Percentiles rank a stretch among this genome's conserved stretches.
Conservation (phyloP, 2,113 vertebrate genomes). For the Lepus americanus region DNA sequence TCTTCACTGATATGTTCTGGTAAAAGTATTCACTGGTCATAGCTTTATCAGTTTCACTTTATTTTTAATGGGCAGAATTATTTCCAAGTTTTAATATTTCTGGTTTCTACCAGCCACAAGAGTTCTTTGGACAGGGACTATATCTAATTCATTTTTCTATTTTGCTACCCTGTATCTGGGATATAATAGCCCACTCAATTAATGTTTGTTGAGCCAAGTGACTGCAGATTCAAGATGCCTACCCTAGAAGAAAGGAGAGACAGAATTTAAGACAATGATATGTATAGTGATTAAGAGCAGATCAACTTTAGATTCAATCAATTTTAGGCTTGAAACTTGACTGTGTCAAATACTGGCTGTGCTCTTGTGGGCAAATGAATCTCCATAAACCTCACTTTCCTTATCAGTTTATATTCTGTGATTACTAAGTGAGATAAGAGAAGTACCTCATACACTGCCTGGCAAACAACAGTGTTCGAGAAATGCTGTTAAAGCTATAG, state of each 20-base stretch:
- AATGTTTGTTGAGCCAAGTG: background rate
- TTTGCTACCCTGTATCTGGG: background rate
- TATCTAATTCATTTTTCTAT: background rate
- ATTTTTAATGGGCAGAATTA: background rate
- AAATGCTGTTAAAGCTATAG: background rate
- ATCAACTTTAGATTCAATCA: background rate
- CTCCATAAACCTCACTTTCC: background rate
- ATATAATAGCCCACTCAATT: background rate
- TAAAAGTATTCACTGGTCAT: background rate
- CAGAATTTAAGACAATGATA: background rate
- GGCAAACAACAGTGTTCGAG: background rate
- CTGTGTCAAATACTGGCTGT: background rate
- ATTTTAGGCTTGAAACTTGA: background rate
- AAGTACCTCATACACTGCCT: background rate
- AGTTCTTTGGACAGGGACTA: background rate
- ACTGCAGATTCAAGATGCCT: background rate
- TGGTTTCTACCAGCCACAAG: background rate
- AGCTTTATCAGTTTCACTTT: background rate
- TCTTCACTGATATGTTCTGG: background rate
- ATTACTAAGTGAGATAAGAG: background rate
- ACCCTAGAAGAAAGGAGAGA: background rate
- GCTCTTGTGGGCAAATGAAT: background rate
- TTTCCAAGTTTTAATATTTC: background rate
- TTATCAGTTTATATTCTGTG: background rate
- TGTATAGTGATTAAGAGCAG: background rate